Evolutionary conservation across 2,113 vertebrate species (phyloP).

Genomic region (Polypterus senegalus): DNA sequence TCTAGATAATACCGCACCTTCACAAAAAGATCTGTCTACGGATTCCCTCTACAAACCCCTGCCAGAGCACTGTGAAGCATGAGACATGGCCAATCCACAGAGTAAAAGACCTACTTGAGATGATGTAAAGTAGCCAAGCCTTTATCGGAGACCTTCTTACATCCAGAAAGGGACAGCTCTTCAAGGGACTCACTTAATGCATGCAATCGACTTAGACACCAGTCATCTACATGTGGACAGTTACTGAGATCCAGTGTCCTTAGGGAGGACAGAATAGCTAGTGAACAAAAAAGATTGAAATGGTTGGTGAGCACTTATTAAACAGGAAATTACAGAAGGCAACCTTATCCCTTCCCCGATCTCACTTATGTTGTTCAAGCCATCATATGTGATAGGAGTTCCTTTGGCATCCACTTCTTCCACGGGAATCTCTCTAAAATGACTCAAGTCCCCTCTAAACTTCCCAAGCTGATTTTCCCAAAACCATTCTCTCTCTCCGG

Average conservation of each 20-base stretch:
- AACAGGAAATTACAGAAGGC: neutral
- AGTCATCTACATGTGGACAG: constrained; percentile 70
- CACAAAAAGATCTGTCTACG: neutral
- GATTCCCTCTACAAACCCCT: neutral
- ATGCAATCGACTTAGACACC: constrained; percentile 61
- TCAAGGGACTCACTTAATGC: constrained; percentile 44
- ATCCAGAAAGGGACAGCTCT: constrained; percentile 64
- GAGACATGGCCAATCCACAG: neutral
- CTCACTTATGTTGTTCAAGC: constrained; percentile 62
- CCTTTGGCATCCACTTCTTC: constrained; percentile 59
- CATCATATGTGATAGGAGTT: constrained; percentile 50
- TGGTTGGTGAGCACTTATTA: neutral
- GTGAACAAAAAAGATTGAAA: constrained; percentile 19
- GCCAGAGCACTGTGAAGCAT: neutral
- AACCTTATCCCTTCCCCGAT: neutral
- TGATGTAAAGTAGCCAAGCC: constrained; percentile 66
- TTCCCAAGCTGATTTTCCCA: constrained; percentile 18
- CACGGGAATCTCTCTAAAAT: constrained; percentile 28
- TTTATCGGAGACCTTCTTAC: constrained; percentile 50
- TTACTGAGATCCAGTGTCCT: constrained; percentile 43
- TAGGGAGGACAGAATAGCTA: constrained; percentile 29
- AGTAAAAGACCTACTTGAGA: constrained; percentile 44
- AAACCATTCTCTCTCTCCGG: constrained; percentile 53
- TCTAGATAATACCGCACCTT: neutral
- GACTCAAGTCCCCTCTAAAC: constrained; percentile 34